Conservation (phyloP, 2,888 invertebrate species). For the Melolontha melolontha region DNA sequence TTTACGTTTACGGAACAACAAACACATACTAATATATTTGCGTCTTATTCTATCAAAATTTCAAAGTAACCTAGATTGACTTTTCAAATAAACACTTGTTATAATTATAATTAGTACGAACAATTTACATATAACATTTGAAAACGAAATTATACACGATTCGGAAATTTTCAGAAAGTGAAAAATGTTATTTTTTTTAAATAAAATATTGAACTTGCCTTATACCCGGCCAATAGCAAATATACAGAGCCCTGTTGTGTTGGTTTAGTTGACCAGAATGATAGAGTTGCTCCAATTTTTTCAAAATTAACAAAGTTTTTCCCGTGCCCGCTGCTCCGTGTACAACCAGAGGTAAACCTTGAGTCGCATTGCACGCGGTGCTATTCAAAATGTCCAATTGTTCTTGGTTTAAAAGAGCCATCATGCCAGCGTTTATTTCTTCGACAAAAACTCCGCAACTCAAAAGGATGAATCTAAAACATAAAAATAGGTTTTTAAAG, state of each 20-base stretch:
- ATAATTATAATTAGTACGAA: too few relatives aligned
- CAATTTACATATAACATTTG: too few relatives aligned
- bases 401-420: slow-evolving; percentile 60
- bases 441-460: slow-evolving; percentile 62
- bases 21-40: too few relatives aligned
- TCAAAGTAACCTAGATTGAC: too few relatives aligned
- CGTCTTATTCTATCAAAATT: too few relatives aligned
- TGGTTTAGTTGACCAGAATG: slow-evolving; percentile 56
- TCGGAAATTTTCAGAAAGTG: too few relatives aligned
- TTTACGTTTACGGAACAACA: too few relatives aligned
- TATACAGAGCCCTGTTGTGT: slow-evolving; percentile 59
- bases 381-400: slow-evolving; percentile 57
- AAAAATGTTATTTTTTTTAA: too few relatives aligned
- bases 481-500: background rate
- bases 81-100: too few relatives aligned
- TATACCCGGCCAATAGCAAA: slow-evolving; percentile 63
- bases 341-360: slow-evolving; percentile 56
- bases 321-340: slow-evolving; percentile 64
- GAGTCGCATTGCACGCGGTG: slow-evolving; percentile 51
- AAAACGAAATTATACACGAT: too few relatives aligned
- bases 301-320: slow-evolving; percentile 61
- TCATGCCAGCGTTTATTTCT: slow-evolving; percentile 59
- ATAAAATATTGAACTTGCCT: slow-evolving; percentile 49
- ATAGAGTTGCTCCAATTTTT: slow-evolving; percentile 59
- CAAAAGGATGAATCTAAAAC: slow-evolving; percentile 58